Conservation (phyloP, 1,140 invertebrate genomes). For the Drosophila ercepeae region DNA sequence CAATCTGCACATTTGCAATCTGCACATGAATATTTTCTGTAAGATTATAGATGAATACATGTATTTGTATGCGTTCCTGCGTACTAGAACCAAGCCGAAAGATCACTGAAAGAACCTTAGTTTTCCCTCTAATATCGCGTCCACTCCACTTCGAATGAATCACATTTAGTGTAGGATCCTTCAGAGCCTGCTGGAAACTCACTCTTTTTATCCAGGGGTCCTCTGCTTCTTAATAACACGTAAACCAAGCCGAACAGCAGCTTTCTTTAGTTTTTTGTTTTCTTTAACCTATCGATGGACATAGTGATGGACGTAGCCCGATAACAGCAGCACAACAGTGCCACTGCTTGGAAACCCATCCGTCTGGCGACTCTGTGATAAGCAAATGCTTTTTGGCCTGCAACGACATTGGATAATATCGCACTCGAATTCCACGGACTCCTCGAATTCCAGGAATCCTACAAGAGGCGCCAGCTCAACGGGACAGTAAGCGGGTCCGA, state of each 20-base stretch:
- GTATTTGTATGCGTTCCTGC: constrained; percentile 1
- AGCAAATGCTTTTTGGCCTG: constrained; percentile 13
- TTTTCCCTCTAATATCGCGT: neutral
- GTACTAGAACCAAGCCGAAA: constrained; percentile 11
- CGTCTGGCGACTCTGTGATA: neutral
- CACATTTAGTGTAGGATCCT: neutral
- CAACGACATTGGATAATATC: constrained; percentile 45
- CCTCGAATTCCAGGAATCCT: constrained; percentile 15
- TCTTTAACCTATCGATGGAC: neutral
- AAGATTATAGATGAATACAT: constrained; percentile 8
- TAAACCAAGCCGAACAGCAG: constrained; percentile 44
- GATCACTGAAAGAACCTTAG: constrained; percentile 21
- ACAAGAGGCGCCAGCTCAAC: constrained; percentile 4
- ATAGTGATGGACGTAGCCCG: neutral
- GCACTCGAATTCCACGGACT: constrained; percentile 8
- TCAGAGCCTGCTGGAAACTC: constrained; percentile 8
- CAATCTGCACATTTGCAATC: constrained; percentile 20
- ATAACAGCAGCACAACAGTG: neutral
- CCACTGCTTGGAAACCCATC: neutral
- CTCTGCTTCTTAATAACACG: constrained; percentile 31
- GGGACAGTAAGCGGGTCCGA: constrained; percentile 17
- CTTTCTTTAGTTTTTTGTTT: constrained; percentile 39
- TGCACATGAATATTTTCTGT: constrained; percentile 35
- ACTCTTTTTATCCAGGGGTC: constrained; percentile 31
- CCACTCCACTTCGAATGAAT: no score